phyloP scores from a whole-genome alignment of 2,113 vertebrate species.

The Theropithecus gelada region DNA sequence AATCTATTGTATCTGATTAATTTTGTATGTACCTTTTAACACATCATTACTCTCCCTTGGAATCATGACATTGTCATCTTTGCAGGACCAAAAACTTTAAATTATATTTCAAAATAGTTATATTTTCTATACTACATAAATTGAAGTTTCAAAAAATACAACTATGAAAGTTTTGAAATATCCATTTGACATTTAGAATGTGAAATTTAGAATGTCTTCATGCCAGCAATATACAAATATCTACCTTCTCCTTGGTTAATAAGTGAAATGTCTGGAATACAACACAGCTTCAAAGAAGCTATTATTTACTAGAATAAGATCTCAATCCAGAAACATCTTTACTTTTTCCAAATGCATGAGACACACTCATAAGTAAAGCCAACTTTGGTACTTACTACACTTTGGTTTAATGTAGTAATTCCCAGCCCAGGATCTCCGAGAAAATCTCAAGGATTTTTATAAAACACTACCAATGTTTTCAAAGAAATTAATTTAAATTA shows the following conservation, averaged over 20 bases:
- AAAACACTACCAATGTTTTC: not conserved
- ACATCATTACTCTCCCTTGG: not conserved
- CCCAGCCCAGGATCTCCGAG: not conserved
- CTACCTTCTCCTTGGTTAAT: not conserved
- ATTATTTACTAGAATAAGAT: not conserved
- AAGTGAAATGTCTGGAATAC: not conserved
- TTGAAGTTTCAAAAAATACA: conserved; percentile 7
- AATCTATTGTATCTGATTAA: not conserved
- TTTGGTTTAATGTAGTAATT: conserved; percentile 18
- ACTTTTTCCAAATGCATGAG: not conserved
- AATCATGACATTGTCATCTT: not conserved
- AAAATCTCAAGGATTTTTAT: not conserved
- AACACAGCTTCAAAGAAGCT: not conserved
- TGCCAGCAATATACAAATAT: not conserved
- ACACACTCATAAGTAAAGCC: not conserved
- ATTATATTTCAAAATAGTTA: conserved; percentile 27
- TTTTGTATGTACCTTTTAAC: not conserved
- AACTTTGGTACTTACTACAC: not conserved
- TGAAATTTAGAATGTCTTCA: conserved; percentile 28
- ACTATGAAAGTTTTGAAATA: conserved; percentile 17
- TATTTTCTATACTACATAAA: conserved; percentile 6
- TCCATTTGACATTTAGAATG: conserved; percentile 6
- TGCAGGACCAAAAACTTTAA: not conserved
- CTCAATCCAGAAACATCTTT: not conserved
- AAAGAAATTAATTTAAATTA: conserved; percentile 5